phyloP scores from a whole-genome alignment of 2,113 vertebrate species.

The Myanophis thanlyinensis region DNA sequence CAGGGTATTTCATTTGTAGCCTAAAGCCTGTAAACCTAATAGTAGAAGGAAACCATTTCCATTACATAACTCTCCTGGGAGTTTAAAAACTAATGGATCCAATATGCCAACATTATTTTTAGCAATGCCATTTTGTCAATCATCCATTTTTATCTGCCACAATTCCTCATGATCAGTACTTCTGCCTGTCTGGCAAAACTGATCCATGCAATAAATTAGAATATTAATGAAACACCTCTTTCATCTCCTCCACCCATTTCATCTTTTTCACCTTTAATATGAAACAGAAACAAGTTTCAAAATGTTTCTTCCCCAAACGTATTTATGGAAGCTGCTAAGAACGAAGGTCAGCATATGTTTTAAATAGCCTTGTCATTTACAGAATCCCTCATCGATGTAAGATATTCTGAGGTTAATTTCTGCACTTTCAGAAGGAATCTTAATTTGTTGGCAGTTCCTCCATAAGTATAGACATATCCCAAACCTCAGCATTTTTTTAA shows the following conservation, averaged over 20 bases:
- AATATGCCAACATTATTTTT: background rate
- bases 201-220: constrained; percentile 20
- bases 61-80: background rate
- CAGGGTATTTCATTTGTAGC: background rate
- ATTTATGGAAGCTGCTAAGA: constrained; percentile 24
- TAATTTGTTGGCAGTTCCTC: constrained; percentile 31
- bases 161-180: background rate
- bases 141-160: background rate
- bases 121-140: background rate
- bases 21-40: background rate
- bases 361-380: constrained; percentile 5
- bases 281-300: constrained; percentile 29
- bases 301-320: constrained; percentile 43
- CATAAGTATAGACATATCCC: constrained; percentile 34
- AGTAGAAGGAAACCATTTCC: background rate
- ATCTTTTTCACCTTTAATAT: constrained; percentile 36
- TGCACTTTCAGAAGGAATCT: constrained; percentile 46
- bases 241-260: constrained; percentile 36
- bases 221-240: constrained; percentile 42
- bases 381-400: constrained; percentile 20
- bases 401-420: constrained; percentile 38
- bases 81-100: constrained; percentile 1
- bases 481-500: background rate
- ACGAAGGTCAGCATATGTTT: constrained; percentile 35
- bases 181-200: constrained; percentile 23